A percentile compares a stretch with the other conserved stretches of the same genome.
phyloP scores from a whole-genome alignment of 1,140 invertebrate genomes.

The Xylocopa sonorina region DNA sequence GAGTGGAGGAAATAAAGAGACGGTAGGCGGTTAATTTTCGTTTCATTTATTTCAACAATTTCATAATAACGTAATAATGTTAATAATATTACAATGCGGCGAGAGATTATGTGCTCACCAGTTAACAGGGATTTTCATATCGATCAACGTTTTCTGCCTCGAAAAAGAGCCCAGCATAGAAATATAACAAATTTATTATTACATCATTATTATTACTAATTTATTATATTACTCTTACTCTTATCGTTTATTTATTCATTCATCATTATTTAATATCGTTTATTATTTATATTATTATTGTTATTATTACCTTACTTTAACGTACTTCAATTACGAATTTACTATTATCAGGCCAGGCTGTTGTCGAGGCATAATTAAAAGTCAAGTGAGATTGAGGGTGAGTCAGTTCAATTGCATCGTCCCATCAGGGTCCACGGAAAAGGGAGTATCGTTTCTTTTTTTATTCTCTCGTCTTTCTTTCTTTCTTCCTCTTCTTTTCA shows the following conservation, averaged over 20 bases:
- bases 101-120: conserved; percentile 81
- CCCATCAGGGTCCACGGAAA: conserved; percentile 71
- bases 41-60: conserved; percentile 83
- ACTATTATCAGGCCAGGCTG: conserved; percentile 80
- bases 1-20: conserved; percentile 55
- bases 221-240: conserved; percentile 62
- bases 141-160: conserved; percentile 80
- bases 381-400: conserved; percentile 77
- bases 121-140: conserved; percentile 82
- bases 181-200: conserved; percentile 80
- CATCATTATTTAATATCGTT: conserved; percentile 65
- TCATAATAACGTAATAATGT: conserved; percentile 82
- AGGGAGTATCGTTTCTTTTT: conserved; percentile 60
- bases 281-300: conserved; percentile 5
- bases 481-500: neutral
- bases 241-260: conserved; percentile 58
- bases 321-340: conserved; percentile 78
- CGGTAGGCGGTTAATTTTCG: conserved; percentile 77
- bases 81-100: conserved; percentile 82
- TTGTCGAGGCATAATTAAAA: conserved; percentile 80
- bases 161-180: conserved; percentile 81
- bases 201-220: conserved; percentile 64
- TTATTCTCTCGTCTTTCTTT: neutral
- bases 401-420: conserved; percentile 76
- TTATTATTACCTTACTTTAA: conserved; percentile 65